Percentiles rank a stretch among this genome's conserved stretches.
phyloP scores from a whole-genome alignment of 2,888 invertebrate species.

The Ditula angustiorana region DNA sequence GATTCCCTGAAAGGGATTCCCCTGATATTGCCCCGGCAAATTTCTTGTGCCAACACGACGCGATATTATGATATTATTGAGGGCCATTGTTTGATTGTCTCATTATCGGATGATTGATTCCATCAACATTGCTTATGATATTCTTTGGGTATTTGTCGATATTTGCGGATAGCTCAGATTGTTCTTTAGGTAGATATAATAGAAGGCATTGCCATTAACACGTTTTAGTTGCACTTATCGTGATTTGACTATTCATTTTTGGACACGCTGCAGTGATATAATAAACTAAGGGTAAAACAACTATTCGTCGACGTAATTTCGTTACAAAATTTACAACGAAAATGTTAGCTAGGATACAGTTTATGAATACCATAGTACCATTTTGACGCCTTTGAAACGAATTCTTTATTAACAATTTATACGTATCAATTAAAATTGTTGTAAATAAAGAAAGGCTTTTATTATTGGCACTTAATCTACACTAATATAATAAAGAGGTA shows the following conservation, averaged over 20 bases:
- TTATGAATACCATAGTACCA: too few species aligned
- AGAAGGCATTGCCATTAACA: not conserved
- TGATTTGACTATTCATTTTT: not conserved
- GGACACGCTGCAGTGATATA: not conserved
- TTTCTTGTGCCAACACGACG: constrained; percentile 81
- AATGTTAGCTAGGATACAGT: too few species aligned
- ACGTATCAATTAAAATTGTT: too few species aligned
- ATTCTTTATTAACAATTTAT: too few species aligned
- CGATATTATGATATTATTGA: constrained; percentile 72
- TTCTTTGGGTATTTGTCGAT: constrained; percentile 18
- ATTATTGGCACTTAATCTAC: too few species aligned
- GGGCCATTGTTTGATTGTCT: constrained; percentile 82
- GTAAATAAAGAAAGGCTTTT: too few species aligned
- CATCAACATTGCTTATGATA: constrained; percentile 54
- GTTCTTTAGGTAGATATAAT: not conserved
- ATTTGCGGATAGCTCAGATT: constrained; percentile 29
- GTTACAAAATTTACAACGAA: too few species aligned
- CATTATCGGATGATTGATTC: constrained; percentile 82
- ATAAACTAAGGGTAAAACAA: too few species aligned
- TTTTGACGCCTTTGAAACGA: too few species aligned
- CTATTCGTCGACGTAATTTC: too few species aligned
- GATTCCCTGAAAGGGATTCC: constrained; percentile 73
- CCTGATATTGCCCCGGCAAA: constrained; percentile 76
- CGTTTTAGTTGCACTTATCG: not conserved
- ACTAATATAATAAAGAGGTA: too few species aligned